Evolutionary conservation across 2,888 invertebrate genomes (phyloP), one percentile per base, ranked within the genome.

Genomic region (Polyommatus iphigenia): DNA sequence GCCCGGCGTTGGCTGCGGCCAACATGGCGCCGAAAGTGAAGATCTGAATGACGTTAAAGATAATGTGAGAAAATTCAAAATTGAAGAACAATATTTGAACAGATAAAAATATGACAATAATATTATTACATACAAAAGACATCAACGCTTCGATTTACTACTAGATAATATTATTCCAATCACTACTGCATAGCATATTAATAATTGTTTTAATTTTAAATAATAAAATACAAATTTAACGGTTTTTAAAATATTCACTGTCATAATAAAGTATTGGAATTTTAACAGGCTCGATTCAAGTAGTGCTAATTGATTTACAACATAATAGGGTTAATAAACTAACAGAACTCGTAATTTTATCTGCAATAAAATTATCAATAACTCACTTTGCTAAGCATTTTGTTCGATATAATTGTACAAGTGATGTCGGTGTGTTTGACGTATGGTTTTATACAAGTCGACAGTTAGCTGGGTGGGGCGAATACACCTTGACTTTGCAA

Each of bases 1-100:
- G 83, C 18, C 93, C 94, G 46, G 91, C 92, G 80, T 86, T 89
- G 78, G 89, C 89, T 67, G 90, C 85, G 81, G 85, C 84, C 82
- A 85, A 50, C 20, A 86, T 80, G 80, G 87, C 83, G 77, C 84
- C 78, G 83, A 87, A 78, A 76, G 81, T 80, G 67, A 83, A 76
- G 76, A 85, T 81, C 85, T 85, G 77, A 57, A 83, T 81, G 15
- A 50, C 7, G 36, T 7, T 1, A 36, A 36, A 36, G 36, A 36
- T 36, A 7, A 36, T 36, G 7, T 41, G 8, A 41, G 41, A 41
- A 41, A 41, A 41, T 41, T 41, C 8, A 8, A 41, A 41, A 41
- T 41, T 41, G 7, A 50, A 32, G 36, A 46, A 10, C 13, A 29
- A 46, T 73, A 15, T 20, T 73, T 46, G 13, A 73, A 41, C 41